Conservation (phyloP, 2,797 vertebrate genomes). For the Myotis myotis region DNA sequence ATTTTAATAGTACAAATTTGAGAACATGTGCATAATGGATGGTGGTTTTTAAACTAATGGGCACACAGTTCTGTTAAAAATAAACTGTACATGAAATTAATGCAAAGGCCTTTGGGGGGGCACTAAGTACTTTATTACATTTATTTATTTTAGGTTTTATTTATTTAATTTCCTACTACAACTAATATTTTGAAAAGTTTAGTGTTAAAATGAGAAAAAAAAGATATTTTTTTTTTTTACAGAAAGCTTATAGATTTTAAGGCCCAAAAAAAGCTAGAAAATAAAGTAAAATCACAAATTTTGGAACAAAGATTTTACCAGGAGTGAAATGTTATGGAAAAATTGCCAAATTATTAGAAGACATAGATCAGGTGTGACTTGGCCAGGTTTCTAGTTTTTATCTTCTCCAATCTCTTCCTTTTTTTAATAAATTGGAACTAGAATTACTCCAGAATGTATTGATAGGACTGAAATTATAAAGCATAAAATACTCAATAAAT, state of each 20-base stretch:
- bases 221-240: background rate
- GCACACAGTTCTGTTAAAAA: background rate
- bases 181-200: background rate
- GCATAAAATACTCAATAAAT: background rate
- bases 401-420: background rate
- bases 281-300: background rate
- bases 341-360: background rate
- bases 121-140: background rate
- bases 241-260: background rate
- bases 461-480: background rate
- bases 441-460: background rate
- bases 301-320: background rate
- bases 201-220: background rate
- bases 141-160: background rate
- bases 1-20: background rate
- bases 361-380: background rate
- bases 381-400: background rate
- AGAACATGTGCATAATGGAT: background rate
- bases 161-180: background rate
- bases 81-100: background rate
- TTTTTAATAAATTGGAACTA: background rate
- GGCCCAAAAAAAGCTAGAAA: background rate
- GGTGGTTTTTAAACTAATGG: background rate
- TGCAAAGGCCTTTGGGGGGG: background rate
- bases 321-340: background rate